A percentile compares a stretch with the other conserved stretches of the same genome.
These are phyloP conservation scores for Daktulosphaira vitifoliae DNA, from an alignment of 1,140 invertebrate species.

Conservation along the genomic window DNA sequence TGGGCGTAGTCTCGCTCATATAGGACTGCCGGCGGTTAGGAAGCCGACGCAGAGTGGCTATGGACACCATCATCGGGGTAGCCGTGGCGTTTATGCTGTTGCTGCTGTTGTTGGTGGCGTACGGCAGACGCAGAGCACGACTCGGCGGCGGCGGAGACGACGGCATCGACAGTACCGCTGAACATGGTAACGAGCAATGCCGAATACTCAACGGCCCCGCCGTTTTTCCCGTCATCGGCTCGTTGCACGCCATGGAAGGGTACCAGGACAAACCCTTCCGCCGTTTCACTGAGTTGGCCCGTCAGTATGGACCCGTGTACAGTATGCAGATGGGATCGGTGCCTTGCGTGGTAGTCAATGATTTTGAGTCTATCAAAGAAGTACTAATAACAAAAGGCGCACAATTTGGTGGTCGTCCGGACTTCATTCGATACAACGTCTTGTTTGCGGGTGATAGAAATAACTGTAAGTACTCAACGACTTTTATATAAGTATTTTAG, in stretches of 20 bases:
- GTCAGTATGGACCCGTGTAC: slow-evolving; percentile 66
- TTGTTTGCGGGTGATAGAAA: slow-evolving; percentile 66
- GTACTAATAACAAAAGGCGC: slow-evolving; percentile 71
- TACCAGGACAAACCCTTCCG: slow-evolving; percentile 59
- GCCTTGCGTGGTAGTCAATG: slow-evolving; percentile 68
- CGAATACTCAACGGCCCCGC: slow-evolving; percentile 50
- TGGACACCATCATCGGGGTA: slow-evolving; percentile 18
- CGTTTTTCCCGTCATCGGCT: slow-evolving; percentile 63
- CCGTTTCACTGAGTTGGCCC: slow-evolving; percentile 58
- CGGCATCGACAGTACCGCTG: neutral
- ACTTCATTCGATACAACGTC: slow-evolving; percentile 64
- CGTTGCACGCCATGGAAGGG: slow-evolving; percentile 55
- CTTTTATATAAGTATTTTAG: neutral
- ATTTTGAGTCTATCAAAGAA: slow-evolving; percentile 61
- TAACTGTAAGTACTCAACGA: slow-evolving; percentile 73
- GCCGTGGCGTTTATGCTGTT: neutral
- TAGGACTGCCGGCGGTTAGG: neutral
- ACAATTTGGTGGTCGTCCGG: slow-evolving; percentile 68
- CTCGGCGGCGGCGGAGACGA: neutral
- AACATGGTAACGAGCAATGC: neutral
- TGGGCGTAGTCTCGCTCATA: neutral
- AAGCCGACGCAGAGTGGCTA: slow-evolving; percentile 4
- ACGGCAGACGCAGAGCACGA: neutral
- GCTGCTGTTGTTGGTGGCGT: neutral
- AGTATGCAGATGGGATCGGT: slow-evolving; percentile 59